These are phyloP conservation scores for Andrena dorsata DNA, from an alignment of 2,888 invertebrate species.

Conservation along the genomic window DNA sequence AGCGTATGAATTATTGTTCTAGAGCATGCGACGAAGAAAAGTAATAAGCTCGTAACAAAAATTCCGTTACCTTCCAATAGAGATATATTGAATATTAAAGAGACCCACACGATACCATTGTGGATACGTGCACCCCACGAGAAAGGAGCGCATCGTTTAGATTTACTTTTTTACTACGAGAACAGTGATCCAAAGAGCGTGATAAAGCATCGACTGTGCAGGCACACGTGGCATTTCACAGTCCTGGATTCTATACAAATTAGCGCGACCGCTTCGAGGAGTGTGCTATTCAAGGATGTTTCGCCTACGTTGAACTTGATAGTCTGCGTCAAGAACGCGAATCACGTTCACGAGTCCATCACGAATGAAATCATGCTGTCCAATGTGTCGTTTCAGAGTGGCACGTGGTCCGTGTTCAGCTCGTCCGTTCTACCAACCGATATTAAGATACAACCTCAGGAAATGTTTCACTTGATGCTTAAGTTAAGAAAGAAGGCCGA, in stretches of 20 bases:
- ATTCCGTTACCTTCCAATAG: constrained; percentile 82
- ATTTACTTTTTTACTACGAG: constrained; percentile 91
- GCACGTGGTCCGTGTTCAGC: constrained; percentile 87
- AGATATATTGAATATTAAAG: constrained; percentile 86
- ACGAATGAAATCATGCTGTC: constrained; percentile 86
- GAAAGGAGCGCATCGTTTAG: constrained; percentile 88
- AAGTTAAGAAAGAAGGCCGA: constrained; percentile 83
- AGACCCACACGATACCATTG: constrained; percentile 86
- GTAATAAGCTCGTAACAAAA: constrained; percentile 84
- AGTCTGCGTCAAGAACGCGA: constrained; percentile 90
- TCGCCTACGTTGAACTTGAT: constrained; percentile 88
- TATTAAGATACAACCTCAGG: constrained; percentile 85
- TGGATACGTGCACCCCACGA: constrained; percentile 90
- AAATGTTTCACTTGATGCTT: constrained; percentile 86
- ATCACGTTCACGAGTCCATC: constrained; percentile 88
- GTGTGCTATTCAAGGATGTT: constrained; percentile 83
- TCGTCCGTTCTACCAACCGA: constrained; percentile 81
- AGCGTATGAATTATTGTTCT: constrained; percentile 50
- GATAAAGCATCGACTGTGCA: constrained; percentile 87
- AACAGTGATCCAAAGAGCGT: constrained; percentile 84
- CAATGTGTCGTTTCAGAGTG: constrained; percentile 88
- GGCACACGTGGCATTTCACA: constrained; percentile 88
- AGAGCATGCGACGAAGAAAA: constrained; percentile 80
- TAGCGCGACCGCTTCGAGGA: constrained; percentile 86
- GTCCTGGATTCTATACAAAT: constrained; percentile 88